phyloP scores from a whole-genome alignment of 2,888 invertebrate species.

The Camponotus fellah region DNA sequence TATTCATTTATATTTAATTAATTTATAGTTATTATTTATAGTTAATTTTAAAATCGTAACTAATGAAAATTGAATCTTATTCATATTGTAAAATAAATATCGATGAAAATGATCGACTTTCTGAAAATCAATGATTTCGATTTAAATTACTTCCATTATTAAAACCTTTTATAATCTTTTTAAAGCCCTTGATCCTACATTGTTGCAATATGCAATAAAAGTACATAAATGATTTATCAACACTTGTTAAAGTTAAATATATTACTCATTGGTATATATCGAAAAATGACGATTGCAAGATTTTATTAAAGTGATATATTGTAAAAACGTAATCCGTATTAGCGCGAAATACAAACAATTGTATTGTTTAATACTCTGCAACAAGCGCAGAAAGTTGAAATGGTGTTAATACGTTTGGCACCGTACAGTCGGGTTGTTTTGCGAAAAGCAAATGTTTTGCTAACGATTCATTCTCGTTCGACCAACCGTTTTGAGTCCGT shows the following conservation, averaged over 20 bases:
- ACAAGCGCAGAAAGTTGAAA: constrained; percentile 12
- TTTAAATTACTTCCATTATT: neutral
- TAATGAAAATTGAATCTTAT: neutral
- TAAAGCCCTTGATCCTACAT: neutral
- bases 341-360: constrained; percentile 18
- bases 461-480: constrained; percentile 13
- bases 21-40: neutral
- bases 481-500: neutral
- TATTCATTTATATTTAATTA: neutral
- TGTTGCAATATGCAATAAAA: neutral
- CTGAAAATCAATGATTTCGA: neutral
- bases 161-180: neutral
- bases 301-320: constrained; percentile 7
- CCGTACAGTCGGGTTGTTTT: constrained; percentile 17
- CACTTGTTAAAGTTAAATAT: neutral
- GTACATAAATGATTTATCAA: neutral
- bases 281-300: neutral
- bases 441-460: constrained; percentile 39
- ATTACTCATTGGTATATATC: neutral
- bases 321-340: constrained; percentile 30
- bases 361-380: neutral
- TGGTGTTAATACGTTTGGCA: constrained; percentile 25
- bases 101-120: neutral
- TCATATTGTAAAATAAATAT: neutral
- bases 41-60: neutral